These are phyloP conservation scores for Brachirus orientalis DNA, from an alignment of 2,113 vertebrate species.

Conservation along the genomic window DNA sequence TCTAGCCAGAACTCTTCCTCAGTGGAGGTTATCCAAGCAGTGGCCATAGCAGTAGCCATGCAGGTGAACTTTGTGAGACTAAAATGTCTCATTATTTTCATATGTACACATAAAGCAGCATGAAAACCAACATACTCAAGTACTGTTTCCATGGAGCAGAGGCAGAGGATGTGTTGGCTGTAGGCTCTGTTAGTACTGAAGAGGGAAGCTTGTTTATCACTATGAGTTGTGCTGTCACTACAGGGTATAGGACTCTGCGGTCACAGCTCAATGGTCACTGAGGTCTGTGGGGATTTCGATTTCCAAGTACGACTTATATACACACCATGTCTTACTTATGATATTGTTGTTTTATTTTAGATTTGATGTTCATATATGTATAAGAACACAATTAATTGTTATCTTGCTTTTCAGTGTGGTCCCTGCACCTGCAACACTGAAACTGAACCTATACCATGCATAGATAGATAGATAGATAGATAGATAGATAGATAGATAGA, in stretches of 20 bases:
- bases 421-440: too few relatives aligned
- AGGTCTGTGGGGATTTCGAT: slow-evolving; percentile 32
- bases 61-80: slow-evolving; percentile 41
- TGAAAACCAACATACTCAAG: slow-evolving; percentile 2
- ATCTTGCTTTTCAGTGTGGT: too few relatives aligned
- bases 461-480: too few relatives aligned
- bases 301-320: neutral
- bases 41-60: slow-evolving; percentile 36
- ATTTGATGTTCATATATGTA: too few relatives aligned
- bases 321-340: too few relatives aligned
- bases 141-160: slow-evolving; percentile 9
- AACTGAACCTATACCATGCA: too few relatives aligned
- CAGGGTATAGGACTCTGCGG: slow-evolving; percentile 10
- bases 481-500: too few relatives aligned
- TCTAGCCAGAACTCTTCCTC: slow-evolving; percentile 63
- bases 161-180: slow-evolving; percentile 7
- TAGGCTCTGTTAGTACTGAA: slow-evolving; percentile 21
- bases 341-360: too few relatives aligned
- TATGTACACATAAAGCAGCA: slow-evolving; percentile 23
- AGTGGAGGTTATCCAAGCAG: slow-evolving; percentile 60
- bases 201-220: slow-evolving; percentile 24
- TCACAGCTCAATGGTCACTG: slow-evolving; percentile 20
- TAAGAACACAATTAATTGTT: too few relatives aligned
- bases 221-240: slow-evolving; percentile 6
- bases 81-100: slow-evolving; percentile 48